Evolutionary conservation across 1,140 invertebrate genomes (phyloP), one percentile per base, ranked within the genome.

Genomic region (Diabrotica virgifera): DNA sequence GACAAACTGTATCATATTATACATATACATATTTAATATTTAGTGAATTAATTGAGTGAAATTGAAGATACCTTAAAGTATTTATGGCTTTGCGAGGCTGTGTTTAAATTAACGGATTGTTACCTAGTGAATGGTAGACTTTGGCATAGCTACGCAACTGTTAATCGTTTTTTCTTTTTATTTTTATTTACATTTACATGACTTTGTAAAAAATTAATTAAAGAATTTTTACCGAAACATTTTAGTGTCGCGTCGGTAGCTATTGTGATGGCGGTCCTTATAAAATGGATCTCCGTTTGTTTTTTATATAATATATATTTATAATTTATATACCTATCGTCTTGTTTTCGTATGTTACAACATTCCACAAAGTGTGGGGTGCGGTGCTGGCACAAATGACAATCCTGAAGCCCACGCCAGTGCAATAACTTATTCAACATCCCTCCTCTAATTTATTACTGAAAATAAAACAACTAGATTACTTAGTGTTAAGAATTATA

Each of bases 31-130:
- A 71, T 67, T 72, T 70, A 70, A 73, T 75, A 57, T 72, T 66
- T 74, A 73, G 74, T 76, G 71, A 74, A 71, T 70, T 71, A 68
- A 68, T 72, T 74, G 74, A 65, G 69, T 73, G 69, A 69, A 70
- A 70, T 72, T 38, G 64, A 63, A 56, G 63, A 73, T 76, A 75
- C 76, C 74, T 70, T 74, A 77, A 77, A 77, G 75, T 76, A 76
- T 76, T 76, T 76, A 72, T 73, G 73, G 72, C 72, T 76, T 76
- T 74, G 75, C 72, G 76, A 75, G 76, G 76, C 76, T 77, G 76
- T 77, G 76, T 76, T 77, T 73, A 73, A 74, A 69, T 70, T 75
- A 77, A 74, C 68, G 76, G 75, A 76, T 76, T 74, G 74, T 76
- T 77, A 75, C 76, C 75, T 71, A 67, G 59, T 62, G 71, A 63